Percentiles rank a stretch among this genome's conserved stretches.
Evolutionary conservation across 2,888 invertebrate species (phyloP).

Genomic region (Aelia acuminata): DNA sequence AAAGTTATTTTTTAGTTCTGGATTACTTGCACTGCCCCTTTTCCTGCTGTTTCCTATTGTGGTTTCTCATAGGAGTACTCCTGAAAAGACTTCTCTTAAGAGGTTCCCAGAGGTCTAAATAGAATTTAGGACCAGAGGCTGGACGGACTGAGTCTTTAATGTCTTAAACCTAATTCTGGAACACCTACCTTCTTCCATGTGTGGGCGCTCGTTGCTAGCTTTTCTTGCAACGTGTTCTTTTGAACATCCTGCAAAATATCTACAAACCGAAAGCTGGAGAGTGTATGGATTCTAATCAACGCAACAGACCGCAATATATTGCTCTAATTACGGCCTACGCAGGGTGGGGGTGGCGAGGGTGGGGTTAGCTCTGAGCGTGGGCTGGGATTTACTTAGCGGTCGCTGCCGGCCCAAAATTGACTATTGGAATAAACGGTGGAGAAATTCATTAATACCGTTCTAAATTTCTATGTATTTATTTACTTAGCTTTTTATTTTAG

Average conservation of each 20-base stretch:
- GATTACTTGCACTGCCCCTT: too few species aligned
- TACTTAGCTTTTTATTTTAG: too few species aligned
- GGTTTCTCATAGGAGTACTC: background rate
- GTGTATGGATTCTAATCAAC: conserved; percentile 4
- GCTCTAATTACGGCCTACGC: background rate
- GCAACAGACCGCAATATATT: background rate
- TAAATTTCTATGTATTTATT: too few species aligned
- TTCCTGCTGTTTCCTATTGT: background rate
- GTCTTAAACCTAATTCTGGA: too few species aligned
- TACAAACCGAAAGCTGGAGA: background rate
- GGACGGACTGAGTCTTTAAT: background rate
- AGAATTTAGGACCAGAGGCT: background rate
- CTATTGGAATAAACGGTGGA: background rate
- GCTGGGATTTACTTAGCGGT: background rate
- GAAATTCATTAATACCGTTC: background rate
- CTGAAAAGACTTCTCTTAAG: conserved; percentile 1
- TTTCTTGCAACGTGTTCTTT: background rate
- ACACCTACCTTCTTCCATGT: too few species aligned
- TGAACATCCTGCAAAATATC: background rate
- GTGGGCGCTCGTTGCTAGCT: too few species aligned
- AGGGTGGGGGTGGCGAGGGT: background rate
- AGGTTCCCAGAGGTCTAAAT: background rate
- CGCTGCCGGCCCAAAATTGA: background rate
- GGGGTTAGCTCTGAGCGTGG: background rate
- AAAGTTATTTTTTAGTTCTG: too few species aligned